These are phyloP conservation scores for Aix galericulata DNA, from an alignment of 2,113 vertebrate genomes.

Conservation along the genomic window DNA sequence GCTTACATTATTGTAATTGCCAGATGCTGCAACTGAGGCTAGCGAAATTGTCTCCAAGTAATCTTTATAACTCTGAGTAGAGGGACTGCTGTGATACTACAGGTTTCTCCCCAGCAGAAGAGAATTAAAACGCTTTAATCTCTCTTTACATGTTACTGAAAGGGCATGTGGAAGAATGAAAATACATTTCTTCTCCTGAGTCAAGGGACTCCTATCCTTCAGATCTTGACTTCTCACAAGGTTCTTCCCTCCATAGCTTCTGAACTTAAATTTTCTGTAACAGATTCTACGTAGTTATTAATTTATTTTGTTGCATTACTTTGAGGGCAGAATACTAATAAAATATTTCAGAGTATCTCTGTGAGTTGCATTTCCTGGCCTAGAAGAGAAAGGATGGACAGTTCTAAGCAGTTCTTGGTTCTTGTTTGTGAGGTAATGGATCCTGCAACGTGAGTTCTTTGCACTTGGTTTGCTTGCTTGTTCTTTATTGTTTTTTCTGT, in stretches of 20 bases:
- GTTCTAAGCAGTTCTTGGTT: not conserved
- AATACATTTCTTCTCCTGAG: not conserved
- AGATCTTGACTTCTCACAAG: not conserved
- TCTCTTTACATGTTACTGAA: not conserved
- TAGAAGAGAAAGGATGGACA: not conserved
- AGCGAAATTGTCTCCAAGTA: not conserved
- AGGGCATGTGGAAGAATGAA: not conserved
- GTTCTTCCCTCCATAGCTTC: not conserved
- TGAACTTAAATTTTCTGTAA: not conserved
- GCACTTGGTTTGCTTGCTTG: not conserved
- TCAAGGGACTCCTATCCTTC: not conserved
- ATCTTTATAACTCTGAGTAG: not conserved
- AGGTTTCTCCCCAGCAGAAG: not conserved
- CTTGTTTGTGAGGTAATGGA: not conserved
- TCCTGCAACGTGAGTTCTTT: not conserved
- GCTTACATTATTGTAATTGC: not conserved
- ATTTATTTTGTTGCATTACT: not conserved
- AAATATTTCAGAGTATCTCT: not conserved
- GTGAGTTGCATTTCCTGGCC: not conserved
- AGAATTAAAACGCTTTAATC: not conserved
- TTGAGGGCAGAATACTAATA: not conserved
- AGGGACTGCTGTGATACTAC: not conserved
- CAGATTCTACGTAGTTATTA: not conserved
- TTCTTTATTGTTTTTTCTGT: not conserved
- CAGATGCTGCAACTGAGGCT: not conserved